Percentiles rank a stretch among this genome's conserved stretches.
phyloP scores from a whole-genome alignment of 2,797 vertebrate genomes.

The Eulemur rubriventer region DNA sequence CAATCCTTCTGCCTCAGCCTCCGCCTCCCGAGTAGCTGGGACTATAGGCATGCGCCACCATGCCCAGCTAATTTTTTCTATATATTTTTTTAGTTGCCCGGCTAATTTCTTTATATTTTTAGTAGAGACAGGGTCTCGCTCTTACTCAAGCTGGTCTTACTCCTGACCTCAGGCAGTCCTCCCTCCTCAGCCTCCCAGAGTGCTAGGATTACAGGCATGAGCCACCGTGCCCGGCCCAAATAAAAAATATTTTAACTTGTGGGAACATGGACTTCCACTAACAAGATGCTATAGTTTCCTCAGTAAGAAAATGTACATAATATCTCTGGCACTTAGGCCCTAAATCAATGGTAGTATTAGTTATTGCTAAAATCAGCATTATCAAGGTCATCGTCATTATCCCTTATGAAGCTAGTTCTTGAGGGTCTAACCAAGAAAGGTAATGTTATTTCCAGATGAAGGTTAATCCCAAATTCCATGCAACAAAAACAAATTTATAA shows the following conservation, averaged over 20 bases:
- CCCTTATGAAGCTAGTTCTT: neutral
- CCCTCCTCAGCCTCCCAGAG: no score
- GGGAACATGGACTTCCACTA: neutral
- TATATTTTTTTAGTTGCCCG: no score
- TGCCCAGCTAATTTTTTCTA: no score
- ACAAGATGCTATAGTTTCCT: neutral
- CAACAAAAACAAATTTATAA: neutral
- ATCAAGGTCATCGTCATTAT: accelerated
- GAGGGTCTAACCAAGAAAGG: neutral
- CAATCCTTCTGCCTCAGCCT: no score
- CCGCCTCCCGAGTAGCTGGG: no score
- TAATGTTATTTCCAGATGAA: neutral
- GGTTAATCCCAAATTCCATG: neutral
- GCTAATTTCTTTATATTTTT: no score
- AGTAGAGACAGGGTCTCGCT: no score
- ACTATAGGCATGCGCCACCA: no score
- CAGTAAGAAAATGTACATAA: neutral
- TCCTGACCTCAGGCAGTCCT: no score
- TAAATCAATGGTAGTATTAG: neutral
- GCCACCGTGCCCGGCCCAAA: neutral
- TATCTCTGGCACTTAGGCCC: neutral
- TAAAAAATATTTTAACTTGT: neutral
- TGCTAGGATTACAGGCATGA: no score
- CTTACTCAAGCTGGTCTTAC: no score
- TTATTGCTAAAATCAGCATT: neutral